phyloP scores from a whole-genome alignment of 2,113 vertebrate genomes.

The Neomonachus schauinslandi region DNA sequence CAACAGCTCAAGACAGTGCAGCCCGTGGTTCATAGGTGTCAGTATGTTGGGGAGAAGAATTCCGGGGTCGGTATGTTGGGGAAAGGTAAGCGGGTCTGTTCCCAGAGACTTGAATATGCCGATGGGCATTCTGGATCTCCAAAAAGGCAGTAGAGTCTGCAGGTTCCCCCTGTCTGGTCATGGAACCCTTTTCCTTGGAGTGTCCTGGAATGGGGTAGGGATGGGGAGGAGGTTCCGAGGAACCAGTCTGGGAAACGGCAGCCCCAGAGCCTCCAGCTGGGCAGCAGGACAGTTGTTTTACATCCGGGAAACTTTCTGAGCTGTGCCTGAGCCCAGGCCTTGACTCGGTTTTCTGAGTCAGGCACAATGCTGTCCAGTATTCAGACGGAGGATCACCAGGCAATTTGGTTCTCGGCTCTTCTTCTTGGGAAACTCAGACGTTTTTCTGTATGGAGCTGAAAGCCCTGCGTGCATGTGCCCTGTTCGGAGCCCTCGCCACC shows the following conservation, averaged over 20 bases:
- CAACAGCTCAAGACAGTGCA: not conserved
- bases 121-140: not conserved
- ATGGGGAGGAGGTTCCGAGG: not conserved
- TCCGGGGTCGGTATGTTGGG: not conserved
- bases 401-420: not conserved
- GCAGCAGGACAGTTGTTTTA: not conserved
- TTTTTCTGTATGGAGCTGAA: not conserved
- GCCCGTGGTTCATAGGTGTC: not conserved
- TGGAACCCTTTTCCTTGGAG: not conserved
- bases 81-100: not conserved
- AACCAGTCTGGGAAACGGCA: not conserved
- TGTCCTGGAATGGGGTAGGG: not conserved
- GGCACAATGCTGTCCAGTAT: not conserved
- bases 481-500: not conserved
- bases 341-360: not conserved
- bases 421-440: not conserved
- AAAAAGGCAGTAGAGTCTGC: not conserved
- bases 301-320: constrained; percentile 9
- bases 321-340: not conserved
- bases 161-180: not conserved
- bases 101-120: not conserved
- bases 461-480: not conserved
- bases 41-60: not conserved
- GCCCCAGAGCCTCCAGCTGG: not conserved
- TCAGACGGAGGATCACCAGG: not conserved